Conservation (phyloP, 2,113 vertebrate genomes). For the Nesogale talazaci region DNA sequence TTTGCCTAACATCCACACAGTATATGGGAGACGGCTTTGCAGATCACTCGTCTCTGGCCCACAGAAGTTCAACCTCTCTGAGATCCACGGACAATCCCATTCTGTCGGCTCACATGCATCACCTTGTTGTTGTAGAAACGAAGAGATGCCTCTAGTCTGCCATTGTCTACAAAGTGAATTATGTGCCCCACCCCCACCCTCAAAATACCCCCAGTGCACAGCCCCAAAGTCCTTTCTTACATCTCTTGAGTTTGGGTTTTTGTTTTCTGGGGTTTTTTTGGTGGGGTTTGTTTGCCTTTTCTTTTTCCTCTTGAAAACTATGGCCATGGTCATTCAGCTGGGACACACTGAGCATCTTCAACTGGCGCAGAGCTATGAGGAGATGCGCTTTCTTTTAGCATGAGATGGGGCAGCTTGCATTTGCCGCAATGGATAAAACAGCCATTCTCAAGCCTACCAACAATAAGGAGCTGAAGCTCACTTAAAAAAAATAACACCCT, state of each 20-base stretch:
- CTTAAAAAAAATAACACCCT: no score
- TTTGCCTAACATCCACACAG: constrained; percentile 12
- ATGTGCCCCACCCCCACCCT: background rate
- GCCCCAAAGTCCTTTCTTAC: constrained; percentile 4
- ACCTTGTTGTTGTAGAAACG: constrained; percentile 25
- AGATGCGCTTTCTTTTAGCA: constrained; percentile 63
- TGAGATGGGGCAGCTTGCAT: background rate
- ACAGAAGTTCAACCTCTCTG: background rate
- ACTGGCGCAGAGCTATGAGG: constrained; percentile 3
- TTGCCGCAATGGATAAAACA: background rate
- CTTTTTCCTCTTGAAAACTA: constrained; percentile 59
- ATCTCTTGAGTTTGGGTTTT: constrained; percentile 32
- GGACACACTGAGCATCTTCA: constrained; percentile 7
- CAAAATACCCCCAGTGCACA: background rate
- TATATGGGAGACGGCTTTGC: background rate
- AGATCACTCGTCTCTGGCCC: background rate
- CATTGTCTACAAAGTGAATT: constrained; percentile 25
- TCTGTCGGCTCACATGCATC: background rate
- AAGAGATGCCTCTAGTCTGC: background rate
- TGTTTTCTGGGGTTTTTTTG: no score
- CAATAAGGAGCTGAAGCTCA: constrained; percentile 40
- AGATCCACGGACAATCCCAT: background rate
- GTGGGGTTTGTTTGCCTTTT: constrained; percentile 7
- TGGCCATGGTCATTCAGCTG: constrained; percentile 31
- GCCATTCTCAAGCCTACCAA: constrained; percentile 40